Base-by-base conservation (phyloP, 2,113 vertebrate species). In the Seriola dumerili region DNA sequence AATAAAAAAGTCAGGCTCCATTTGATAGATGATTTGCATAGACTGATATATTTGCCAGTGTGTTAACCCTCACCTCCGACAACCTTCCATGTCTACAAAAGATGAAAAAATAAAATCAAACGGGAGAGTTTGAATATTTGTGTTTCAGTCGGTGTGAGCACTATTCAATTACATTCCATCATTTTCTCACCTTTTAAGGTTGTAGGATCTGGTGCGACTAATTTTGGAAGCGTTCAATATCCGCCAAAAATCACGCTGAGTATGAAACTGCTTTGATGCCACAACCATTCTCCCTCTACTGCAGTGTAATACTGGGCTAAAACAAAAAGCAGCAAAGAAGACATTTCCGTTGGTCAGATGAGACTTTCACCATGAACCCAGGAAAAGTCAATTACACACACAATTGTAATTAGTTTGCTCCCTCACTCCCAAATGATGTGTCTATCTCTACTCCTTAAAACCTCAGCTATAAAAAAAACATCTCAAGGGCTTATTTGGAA, bases 11-110 rank as follows among this genome's bases (percentile, higher is more conserved):
- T 42, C 46, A 48, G 69, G 78, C 46, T 74, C 11, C 21, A 69
- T 85, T 85, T 86, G 76, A 86, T 58, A 59, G 76, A 78, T 71
- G 50, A 88, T 84, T 77, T 88, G 42, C 70, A 85, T 78, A 84
- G 44, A 80, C 42, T 68, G 74, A 81, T 76, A 25, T 23, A 72
- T 81, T 73, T 80, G 58, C 72, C 21, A n/a, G 72, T 63, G 73
- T 36, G 42, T 78, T 80, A 58, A 79, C 55, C 42, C 23, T 10
- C 44, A 75, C 72, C 46, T 80, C 54, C 58, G 12, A 19, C 61
- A 52, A 40, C 78, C 7, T 34, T 38, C 29, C 19, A 50, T 4
- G 0, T 40, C 61, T 66, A 19, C 52, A 34, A 29, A 50, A 63
- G 34, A 58, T 29, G 46, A 42, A 64, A 74, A 14, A 34, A 62